Evolutionary conservation across 2,888 invertebrate genomes (phyloP).

Genomic region (Slavum lentiscoides): DNA sequence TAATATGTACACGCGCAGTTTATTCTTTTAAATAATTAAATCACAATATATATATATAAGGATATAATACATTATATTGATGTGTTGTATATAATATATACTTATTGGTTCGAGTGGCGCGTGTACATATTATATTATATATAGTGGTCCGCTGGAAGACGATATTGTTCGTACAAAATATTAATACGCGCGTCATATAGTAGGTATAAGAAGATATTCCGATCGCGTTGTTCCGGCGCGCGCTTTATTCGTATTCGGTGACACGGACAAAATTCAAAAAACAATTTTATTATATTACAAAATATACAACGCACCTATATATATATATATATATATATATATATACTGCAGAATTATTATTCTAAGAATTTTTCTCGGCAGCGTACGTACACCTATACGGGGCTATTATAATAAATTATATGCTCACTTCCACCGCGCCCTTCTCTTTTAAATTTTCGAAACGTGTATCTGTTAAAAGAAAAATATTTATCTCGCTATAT

Average conservation of each 20-base stretch:
- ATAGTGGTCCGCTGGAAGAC: neutral
- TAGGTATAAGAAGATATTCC: conserved; percentile 18
- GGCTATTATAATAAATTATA: no score
- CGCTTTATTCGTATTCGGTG: neutral
- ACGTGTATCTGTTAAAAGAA: no score
- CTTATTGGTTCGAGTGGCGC: no score
- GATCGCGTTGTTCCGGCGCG: conserved; percentile 15
- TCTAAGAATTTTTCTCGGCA: neutral
- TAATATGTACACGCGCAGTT: neutral
- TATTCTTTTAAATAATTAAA: conserved; percentile 18
- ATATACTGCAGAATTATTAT: neutral
- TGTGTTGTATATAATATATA: neutral
- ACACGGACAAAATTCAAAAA: conserved; percentile 23
- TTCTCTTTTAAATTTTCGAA: no score
- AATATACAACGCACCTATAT: no score
- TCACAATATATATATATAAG: neutral
- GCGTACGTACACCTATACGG: no score
- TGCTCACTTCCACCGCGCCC: no score
- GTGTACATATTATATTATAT: no score
- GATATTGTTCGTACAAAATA: neutral
- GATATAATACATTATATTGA: neutral
- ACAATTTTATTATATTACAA: neutral
- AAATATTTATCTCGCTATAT: no score
- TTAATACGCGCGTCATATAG: neutral
- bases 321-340: neutral